Evolutionary conservation across 2,888 invertebrate genomes (phyloP).

Genomic region (Arctia plantaginis): DNA sequence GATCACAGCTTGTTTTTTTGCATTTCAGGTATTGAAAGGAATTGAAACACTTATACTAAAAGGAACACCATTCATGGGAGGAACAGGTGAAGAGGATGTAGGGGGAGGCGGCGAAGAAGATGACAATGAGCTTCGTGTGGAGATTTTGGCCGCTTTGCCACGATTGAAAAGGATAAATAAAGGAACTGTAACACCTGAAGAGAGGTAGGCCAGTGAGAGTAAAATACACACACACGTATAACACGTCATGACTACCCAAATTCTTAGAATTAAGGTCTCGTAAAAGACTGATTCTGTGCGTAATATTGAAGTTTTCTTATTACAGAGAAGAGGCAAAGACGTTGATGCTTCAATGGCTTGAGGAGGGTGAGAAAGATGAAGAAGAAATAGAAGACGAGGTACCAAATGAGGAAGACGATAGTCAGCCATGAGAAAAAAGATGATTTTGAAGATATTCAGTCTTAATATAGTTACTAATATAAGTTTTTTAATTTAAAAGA

Average conservation of each 20-base stretch:
- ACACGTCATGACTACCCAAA: background rate
- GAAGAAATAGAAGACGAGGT: constrained; percentile 68
- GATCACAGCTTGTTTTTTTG: background rate
- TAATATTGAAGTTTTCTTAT: constrained; percentile 20
- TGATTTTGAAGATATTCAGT: no score
- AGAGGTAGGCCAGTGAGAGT: constrained; percentile 65
- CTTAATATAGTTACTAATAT: no score
- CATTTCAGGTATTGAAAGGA: constrained; percentile 70
- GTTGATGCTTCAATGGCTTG: constrained; percentile 73
- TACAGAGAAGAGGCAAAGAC: constrained; percentile 73
- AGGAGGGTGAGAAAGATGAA: constrained; percentile 75
- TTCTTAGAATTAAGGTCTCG: background rate
- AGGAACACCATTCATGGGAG: constrained; percentile 87
- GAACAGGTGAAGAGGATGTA: constrained; percentile 68
- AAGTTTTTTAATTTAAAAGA: no score
- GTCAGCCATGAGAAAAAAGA: background rate
- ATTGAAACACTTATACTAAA: constrained; percentile 83
- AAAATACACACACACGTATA: background rate
- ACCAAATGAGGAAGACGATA: constrained; percentile 50
- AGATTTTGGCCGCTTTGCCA: constrained; percentile 83
- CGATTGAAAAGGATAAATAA: constrained; percentile 87
- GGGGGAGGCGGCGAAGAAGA: constrained; percentile 70
- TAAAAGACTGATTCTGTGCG: background rate
- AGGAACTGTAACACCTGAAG: constrained; percentile 76
- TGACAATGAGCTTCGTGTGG: constrained; percentile 76